These are phyloP conservation scores for Echinops telfairi DNA, from an alignment of 2,113 vertebrate species.

Conservation along the genomic window DNA sequence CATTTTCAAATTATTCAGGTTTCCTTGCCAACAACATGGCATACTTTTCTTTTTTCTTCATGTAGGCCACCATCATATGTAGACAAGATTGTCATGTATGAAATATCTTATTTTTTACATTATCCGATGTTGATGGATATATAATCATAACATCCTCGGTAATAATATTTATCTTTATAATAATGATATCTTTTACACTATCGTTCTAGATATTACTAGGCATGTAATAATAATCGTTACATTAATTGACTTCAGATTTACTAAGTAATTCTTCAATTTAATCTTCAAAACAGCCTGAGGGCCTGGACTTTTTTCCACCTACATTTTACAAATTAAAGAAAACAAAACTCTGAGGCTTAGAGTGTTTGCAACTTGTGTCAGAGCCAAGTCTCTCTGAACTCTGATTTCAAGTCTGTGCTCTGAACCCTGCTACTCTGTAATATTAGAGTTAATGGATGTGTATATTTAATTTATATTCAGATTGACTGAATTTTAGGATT, in stretches of 20 bases:
- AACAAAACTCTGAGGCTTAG: constrained; percentile 22
- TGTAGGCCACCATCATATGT: constrained; percentile 8
- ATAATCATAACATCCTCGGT: background rate
- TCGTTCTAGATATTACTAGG: background rate
- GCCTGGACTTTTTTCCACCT: background rate
- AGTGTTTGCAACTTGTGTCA: constrained; percentile 1
- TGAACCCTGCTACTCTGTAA: background rate
- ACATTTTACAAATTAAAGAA: constrained; percentile 19
- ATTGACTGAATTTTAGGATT: constrained; percentile 67
- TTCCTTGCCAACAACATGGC: constrained; percentile 40
- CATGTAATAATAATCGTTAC: constrained; percentile 2
- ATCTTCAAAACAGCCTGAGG: constrained; percentile 19
- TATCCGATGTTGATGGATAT: background rate
- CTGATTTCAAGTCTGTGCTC: constrained; percentile 28
- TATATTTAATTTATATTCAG: constrained; percentile 65
- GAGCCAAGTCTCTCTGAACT: constrained; percentile 24
- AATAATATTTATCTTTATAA: background rate
- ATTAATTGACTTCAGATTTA: background rate
- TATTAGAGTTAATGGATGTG: constrained; percentile 49
- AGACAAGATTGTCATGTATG: background rate
- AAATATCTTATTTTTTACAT: constrained; percentile 57
- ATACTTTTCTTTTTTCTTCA: constrained; percentile 62
- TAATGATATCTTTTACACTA: constrained; percentile 41
- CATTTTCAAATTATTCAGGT: constrained; percentile 61
- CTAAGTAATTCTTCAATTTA: constrained; percentile 52